These are phyloP conservation scores for Callimorpha dominula DNA, from an alignment of 2,888 invertebrate species.

Conservation along the genomic window DNA sequence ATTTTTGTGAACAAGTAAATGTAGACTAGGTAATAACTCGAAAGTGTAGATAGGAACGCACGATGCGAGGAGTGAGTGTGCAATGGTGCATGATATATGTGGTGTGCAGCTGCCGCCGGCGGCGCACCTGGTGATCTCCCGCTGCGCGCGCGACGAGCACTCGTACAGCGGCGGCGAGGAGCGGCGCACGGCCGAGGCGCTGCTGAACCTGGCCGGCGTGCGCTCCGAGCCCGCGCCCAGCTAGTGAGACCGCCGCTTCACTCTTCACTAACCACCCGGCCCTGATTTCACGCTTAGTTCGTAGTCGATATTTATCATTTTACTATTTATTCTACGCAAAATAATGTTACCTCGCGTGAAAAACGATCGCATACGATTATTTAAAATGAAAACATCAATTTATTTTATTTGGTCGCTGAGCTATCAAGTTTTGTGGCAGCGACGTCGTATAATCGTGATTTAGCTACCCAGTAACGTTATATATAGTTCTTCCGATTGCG, in stretches of 20 bases:
- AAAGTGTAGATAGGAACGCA: no score
- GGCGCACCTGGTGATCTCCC: conserved; percentile 90
- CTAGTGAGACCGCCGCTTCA: conserved; percentile 24
- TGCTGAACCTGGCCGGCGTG: conserved; percentile 82
- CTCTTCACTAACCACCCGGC: not conserved
- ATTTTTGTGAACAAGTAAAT: no score
- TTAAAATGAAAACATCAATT: not conserved
- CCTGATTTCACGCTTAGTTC: not conserved
- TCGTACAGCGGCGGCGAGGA: conserved; percentile 93
- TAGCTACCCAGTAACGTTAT: not conserved
- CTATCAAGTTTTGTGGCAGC: not conserved
- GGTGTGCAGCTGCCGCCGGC: conserved; percentile 81
- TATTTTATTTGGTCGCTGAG: not conserved
- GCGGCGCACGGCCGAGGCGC: conserved; percentile 83
- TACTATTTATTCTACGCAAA: conserved; percentile 7
- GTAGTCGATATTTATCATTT: not conserved
- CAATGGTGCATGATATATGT: no score
- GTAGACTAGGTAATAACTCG: no score
- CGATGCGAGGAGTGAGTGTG: no score
- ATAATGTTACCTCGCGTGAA: not conserved
- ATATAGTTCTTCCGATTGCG: not conserved
- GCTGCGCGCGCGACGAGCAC: conserved; percentile 97
- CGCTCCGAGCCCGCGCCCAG: conserved; percentile 58
- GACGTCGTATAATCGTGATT: not conserved
- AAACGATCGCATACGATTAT: not conserved